Percentiles rank a stretch among this genome's conserved stretches.
These are phyloP conservation scores for Irena cyanogastra DNA, from an alignment of 2,113 vertebrate species.

Conservation along the genomic window DNA sequence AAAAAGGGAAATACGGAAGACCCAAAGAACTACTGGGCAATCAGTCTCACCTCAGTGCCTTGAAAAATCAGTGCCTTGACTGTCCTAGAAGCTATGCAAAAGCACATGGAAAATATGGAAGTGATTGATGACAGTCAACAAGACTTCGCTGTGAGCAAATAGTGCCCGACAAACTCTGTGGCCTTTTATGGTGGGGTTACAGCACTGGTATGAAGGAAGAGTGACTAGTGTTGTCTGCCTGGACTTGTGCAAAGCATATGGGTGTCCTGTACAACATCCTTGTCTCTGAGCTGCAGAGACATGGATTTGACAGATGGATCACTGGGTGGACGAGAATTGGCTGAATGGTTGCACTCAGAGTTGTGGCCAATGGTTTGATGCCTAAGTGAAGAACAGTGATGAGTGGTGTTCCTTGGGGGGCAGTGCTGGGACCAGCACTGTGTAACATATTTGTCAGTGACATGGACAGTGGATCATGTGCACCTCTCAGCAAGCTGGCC, in stretches of 20 bases:
- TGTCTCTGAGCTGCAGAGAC: neutral
- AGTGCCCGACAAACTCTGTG: neutral
- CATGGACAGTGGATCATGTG: neutral
- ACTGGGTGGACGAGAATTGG: neutral
- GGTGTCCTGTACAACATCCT: neutral
- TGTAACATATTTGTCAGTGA: neutral
- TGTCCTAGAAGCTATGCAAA: neutral
- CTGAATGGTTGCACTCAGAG: neutral
- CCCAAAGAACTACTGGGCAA: neutral
- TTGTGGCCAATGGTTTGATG: neutral
- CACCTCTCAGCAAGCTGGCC: neutral
- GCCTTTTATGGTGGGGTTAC: neutral
- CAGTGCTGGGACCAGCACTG: neutral
- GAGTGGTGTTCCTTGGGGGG: neutral
- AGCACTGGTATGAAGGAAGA: neutral
- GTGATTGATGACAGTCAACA: neutral
- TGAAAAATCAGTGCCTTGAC: neutral
- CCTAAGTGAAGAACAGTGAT: neutral
- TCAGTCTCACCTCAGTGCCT: neutral
- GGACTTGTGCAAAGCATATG: neutral
- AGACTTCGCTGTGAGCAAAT: neutral
- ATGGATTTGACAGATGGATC: neutral
- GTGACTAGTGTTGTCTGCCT: neutral
- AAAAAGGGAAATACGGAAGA: neutral
- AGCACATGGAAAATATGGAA: neutral